A percentile compares a stretch with the other conserved stretches of the same genome.
phyloP scores from a whole-genome alignment of 2,113 vertebrate species.

The Ammospiza nelsoni region DNA sequence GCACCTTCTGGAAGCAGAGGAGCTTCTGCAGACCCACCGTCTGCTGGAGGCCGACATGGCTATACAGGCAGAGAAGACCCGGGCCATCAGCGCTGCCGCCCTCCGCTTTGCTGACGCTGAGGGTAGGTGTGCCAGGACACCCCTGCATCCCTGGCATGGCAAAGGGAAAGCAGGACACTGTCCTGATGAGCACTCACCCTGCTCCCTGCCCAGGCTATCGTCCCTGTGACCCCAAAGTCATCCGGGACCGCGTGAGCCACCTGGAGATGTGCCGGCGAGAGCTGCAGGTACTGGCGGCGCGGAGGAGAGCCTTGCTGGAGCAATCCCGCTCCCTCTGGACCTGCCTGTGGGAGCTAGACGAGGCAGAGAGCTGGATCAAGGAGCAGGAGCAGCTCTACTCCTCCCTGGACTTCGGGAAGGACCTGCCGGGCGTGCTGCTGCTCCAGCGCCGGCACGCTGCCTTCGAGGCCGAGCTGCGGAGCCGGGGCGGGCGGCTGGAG shows the following conservation, averaged over 20 bases:
- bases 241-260: slow-evolving; percentile 89
- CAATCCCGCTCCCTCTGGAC: slow-evolving; percentile 92
- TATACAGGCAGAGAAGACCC: slow-evolving; percentile 89
- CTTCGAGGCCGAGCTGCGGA: slow-evolving; percentile 91
- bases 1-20: slow-evolving; percentile 93
- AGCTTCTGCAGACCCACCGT: slow-evolving; percentile 91
- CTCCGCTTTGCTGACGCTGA: slow-evolving; percentile 86
- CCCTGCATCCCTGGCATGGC: rapidly evolving
- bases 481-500: slow-evolving; percentile 78
- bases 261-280: slow-evolving; percentile 88
- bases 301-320: slow-evolving; percentile 83
- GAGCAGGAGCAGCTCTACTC: slow-evolving; percentile 97
- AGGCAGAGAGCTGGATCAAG: slow-evolving; percentile 93
- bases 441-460: slow-evolving; percentile 90
- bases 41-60: slow-evolving; percentile 90
- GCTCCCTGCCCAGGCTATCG: slow-evolving; percentile 82
- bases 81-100: slow-evolving; percentile 78
- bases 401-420: slow-evolving; percentile 91
- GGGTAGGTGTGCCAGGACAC: slow-evolving; percentile 68
- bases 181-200: rapidly evolving
- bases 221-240: slow-evolving; percentile 93
- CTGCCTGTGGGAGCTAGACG: slow-evolving; percentile 92
- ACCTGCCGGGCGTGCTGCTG: slow-evolving; percentile 88
- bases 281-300: slow-evolving; percentile 81
- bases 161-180: rapidly evolving